Conservation (phyloP, 1,140 invertebrate genomes). For the Apis laboriosa region DNA sequence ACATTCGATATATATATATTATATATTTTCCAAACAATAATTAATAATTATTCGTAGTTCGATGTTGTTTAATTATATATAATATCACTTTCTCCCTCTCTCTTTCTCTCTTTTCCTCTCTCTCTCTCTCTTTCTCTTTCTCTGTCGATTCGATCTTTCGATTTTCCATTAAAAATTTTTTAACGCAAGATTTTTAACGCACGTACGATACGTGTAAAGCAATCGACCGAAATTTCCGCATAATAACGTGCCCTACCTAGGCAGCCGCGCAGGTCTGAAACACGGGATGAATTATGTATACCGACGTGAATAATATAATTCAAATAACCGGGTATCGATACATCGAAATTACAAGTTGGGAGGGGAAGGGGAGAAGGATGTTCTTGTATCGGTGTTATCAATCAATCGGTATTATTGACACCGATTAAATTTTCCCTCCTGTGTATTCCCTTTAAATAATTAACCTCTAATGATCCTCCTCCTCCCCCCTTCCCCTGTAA, state of each 20-base stretch:
- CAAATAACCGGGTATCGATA: conserved; percentile 32
- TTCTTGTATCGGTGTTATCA: neutral
- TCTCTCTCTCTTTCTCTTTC: neutral
- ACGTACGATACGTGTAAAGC: neutral
- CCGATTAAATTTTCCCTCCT: neutral
- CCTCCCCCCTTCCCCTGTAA: no score
- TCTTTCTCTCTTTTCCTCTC: no score
- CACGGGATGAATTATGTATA: conserved; percentile 42
- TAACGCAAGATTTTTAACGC: neutral
- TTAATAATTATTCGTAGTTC: no score
- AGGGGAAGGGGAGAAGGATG: no score
- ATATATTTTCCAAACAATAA: no score
- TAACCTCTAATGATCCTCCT: neutral
- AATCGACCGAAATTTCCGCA: conserved; percentile 16
- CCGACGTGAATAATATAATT: conserved; percentile 31
- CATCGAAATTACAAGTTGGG: neutral
- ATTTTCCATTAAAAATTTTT: neutral
- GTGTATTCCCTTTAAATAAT: neutral
- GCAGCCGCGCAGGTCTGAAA: neutral
- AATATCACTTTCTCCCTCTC: no score
- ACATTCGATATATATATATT: no score
- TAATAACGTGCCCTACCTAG: conserved; percentile 12
- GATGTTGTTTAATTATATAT: no score
- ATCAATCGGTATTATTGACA: neutral
- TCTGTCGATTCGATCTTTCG: neutral